A percentile compares a stretch with the other conserved stretches of the same genome.
Conservation (phyloP, 2,113 vertebrate species). For the Phyllopteryx taeniolatus region DNA sequence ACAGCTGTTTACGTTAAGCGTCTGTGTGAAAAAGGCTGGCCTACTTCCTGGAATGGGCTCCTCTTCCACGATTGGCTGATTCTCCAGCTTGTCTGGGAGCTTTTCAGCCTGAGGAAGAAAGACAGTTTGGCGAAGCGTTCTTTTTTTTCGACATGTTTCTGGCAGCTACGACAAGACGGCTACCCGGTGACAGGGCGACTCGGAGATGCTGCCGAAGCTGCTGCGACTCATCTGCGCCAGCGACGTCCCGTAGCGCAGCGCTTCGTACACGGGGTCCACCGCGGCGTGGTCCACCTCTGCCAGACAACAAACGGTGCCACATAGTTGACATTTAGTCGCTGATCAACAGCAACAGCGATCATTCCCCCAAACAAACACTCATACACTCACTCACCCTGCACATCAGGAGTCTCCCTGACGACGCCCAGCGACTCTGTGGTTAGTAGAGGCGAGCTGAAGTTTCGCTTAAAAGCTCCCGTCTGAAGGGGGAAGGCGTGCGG, state of each 20-base stretch:
- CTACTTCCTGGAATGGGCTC: slow-evolving; percentile 56
- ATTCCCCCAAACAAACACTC: background rate
- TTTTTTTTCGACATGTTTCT: background rate
- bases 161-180: background rate
- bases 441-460: slow-evolving; percentile 88
- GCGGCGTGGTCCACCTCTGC: slow-evolving; percentile 54
- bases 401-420: slow-evolving; percentile 74
- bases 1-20: too few relatives aligned
- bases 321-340: slow-evolving; percentile 22
- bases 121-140: background rate
- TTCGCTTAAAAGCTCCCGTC: slow-evolving; percentile 83
- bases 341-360: background rate
- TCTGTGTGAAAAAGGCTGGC: background rate
- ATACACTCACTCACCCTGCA: slow-evolving; percentile 64
- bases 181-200: slow-evolving; percentile 78
- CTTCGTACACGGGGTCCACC: slow-evolving; percentile 86
- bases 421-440: slow-evolving; percentile 74
- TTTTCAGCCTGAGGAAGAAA: slow-evolving; percentile 55
- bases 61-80: slow-evolving; percentile 75
- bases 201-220: slow-evolving; percentile 82
- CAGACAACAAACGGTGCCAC: slow-evolving; percentile 20
- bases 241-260: slow-evolving; percentile 86
- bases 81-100: slow-evolving; percentile 72
- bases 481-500: slow-evolving; percentile 38
- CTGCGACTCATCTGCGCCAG: slow-evolving; percentile 84